Evolutionary conservation across 2,113 vertebrate species (phyloP).

Genomic region (Leptosomus discolor): DNA sequence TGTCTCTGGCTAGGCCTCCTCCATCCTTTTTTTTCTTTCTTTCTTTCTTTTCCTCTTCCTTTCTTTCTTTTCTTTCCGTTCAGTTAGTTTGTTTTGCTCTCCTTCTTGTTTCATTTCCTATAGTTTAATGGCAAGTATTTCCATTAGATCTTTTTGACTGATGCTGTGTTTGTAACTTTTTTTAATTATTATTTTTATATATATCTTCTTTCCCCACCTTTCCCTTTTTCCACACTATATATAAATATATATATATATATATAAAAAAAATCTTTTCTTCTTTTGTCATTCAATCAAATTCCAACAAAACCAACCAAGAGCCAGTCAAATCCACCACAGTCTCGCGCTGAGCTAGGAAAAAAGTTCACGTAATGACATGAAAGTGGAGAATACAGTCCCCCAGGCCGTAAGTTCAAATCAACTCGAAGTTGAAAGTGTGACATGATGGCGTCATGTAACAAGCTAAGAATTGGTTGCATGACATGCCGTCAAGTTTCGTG

Average conservation of each 20-base stretch:
- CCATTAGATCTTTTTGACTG: slow-evolving; percentile 75
- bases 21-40: slow-evolving; percentile 42
- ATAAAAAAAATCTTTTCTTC: slow-evolving; percentile 83
- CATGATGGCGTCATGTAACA: slow-evolving; percentile 87
- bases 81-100: slow-evolving; percentile 12
- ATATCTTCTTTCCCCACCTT: slow-evolving; percentile 52
- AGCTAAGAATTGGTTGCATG: slow-evolving; percentile 87
- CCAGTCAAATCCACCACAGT: slow-evolving; percentile 85
- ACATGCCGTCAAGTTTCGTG: slow-evolving; percentile 86
- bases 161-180: slow-evolving; percentile 76
- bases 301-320: slow-evolving; percentile 83
- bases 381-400: slow-evolving; percentile 84
- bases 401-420: slow-evolving; percentile 87
- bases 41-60: background rate
- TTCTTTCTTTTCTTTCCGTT: slow-evolving; percentile 25
- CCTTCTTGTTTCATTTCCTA: slow-evolving; percentile 7
- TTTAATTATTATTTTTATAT: slow-evolving; percentile 63
- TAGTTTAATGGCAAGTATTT: slow-evolving; percentile 73
- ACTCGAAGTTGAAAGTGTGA: slow-evolving; percentile 86
- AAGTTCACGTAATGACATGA: slow-evolving; percentile 88
- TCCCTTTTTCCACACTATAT: slow-evolving; percentile 66
- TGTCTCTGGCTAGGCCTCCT: slow-evolving; percentile 67
- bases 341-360: slow-evolving; percentile 86
- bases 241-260: slow-evolving; percentile 77
- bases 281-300: slow-evolving; percentile 89